Base-by-base conservation (phyloP, 2,797 vertebrate genomes). In the Enteromius unitaeniatus region DNA sequence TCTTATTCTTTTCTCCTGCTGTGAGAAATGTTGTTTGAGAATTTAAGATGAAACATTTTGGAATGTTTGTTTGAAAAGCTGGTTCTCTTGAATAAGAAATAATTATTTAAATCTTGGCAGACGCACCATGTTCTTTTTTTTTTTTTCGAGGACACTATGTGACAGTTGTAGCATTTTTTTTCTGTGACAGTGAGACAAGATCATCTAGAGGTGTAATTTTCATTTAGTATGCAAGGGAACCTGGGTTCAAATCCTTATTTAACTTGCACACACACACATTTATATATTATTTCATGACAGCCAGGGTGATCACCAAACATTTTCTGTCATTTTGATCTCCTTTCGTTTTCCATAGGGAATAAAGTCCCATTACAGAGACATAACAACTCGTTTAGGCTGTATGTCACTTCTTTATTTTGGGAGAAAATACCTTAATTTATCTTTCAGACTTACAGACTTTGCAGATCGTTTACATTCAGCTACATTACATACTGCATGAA, bases 241-340 rank as follows among this genome's bases (percentile, higher is more conserved):
- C 77, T 34, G 45, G 42, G 77, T 67, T 67, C 62, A 65, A 79
- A 79, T 79, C 40, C 40, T 51, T 65, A 65, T 78, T 34, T 67
- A 9, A 65, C 21, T 31, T 42, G 15, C 4, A 28, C 4, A 64
- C 58, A 45, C 73, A 55, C 1, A 51, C 10, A 76, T 53, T 15
- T 23, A 26, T 17, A 60, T 45, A 28, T 77, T 40, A 64, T 64
- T 31, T 64, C 40, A 47, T 72, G 42, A 72, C 23, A 72, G 69
- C 28, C 3, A 72, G 15, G 8, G 23, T 28, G 7, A 47, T 47
- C 42, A 26, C 4, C n/a, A 26, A 40, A 37, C 21, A 23, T 42
- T 42, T 68, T 68, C 2, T 15, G 26, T 64, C 15, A 42, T 69
- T n/a, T 69, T 42, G 37, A 15, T 3, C 67, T 68, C 11, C 11